Evolutionary conservation across 2,113 vertebrate species (phyloP).

Genomic region (Colistium nudipinnis): DNA sequence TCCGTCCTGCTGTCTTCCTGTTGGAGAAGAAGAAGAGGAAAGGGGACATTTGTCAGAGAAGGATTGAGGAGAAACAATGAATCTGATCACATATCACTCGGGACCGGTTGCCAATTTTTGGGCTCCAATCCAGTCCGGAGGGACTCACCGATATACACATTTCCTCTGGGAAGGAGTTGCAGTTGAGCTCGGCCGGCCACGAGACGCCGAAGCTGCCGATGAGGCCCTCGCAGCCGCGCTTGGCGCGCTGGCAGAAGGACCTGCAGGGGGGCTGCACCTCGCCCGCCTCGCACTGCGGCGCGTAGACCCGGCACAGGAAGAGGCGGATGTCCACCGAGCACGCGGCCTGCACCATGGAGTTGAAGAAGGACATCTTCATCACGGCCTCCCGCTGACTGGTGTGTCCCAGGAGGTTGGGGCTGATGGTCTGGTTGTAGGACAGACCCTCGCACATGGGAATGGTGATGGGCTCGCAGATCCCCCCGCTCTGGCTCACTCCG

Average conservation of each 20-base stretch:
- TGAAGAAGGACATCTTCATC: conserved; percentile 68
- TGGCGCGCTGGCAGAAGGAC: conserved; percentile 64
- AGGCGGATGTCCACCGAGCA: conserved; percentile 56
- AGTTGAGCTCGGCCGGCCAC: conserved; percentile 69
- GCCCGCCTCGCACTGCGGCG: conserved; percentile 62
- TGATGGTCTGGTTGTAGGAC: conserved; percentile 69
- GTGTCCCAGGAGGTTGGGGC: conserved; percentile 71
- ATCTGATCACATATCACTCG: too few relatives aligned
- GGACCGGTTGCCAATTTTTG: too few relatives aligned
- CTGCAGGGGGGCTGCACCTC: conserved; percentile 65
- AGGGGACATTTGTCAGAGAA: background rate
- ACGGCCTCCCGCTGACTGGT: conserved; percentile 61
- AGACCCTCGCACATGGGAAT: conserved; percentile 69
- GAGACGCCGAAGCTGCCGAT: conserved; percentile 53
- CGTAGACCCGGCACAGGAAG: conserved; percentile 71
- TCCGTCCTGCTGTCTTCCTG: conserved; percentile 59
- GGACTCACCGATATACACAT: conserved; percentile 59
- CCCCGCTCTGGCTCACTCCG: conserved; percentile 50
- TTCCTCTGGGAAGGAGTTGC: conserved; percentile 70
- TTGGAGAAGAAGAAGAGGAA: conserved; percentile 27
- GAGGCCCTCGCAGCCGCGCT: conserved; percentile 45
- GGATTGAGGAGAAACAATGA: background rate
- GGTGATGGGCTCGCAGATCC: conserved; percentile 68
- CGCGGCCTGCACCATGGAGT: conserved; percentile 45
- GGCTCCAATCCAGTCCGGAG: too few relatives aligned